Evolutionary conservation across 2,888 invertebrate species (phyloP), one percentile per base, ranked within the genome.

Genomic region (Pachliopta kotzebuea): DNA sequence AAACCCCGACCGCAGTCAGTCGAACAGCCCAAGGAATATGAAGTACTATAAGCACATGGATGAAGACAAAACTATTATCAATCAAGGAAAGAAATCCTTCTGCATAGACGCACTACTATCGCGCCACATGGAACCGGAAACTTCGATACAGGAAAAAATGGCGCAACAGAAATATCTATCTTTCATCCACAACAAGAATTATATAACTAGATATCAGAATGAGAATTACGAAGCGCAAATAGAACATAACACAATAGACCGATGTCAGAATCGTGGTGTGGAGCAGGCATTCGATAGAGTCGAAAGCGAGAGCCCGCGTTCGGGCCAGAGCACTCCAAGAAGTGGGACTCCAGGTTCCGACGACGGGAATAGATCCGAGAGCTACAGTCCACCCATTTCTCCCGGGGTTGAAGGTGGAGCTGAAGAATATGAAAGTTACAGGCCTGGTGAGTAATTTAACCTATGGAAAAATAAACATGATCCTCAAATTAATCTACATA

Each of bases 61-160:
- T 31, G 89, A 88, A 31, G 88, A 90, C 0, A 90, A 89, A 68
- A 92, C 92, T 0, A 81, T 87, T 0, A 29, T 92, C 0, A 85
- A 79, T 57, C 85, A 83, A 52, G 75, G 72, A 0, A 95, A 95
- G 71, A 96, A 96, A 60, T 97, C 97, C 0, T 98, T 98, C 79
- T 97, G 98, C 79, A 98, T 98, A 71, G 98, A 98, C 77, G 97
- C 98, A 0, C 84, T 98, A 3, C 85, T 98, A 3, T 96, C 97
- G 0, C 93, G 94, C 61, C 85, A 87, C 17, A 74, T 83, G 0
- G 80, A 82, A 56, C 81, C 77, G 11, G 86, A 83, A 29, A 74
- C 68, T 18, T 89, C 86, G 1, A 68, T 85, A 0, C 85, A 84
- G 52, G 87, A 88, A 2, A 79, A 80, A 52, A 78, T 87, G 73